A percentile compares a stretch with the other conserved stretches of the same genome.
Conservation (phyloP, 2,888 invertebrate species). For the Homarus gammarus region DNA sequence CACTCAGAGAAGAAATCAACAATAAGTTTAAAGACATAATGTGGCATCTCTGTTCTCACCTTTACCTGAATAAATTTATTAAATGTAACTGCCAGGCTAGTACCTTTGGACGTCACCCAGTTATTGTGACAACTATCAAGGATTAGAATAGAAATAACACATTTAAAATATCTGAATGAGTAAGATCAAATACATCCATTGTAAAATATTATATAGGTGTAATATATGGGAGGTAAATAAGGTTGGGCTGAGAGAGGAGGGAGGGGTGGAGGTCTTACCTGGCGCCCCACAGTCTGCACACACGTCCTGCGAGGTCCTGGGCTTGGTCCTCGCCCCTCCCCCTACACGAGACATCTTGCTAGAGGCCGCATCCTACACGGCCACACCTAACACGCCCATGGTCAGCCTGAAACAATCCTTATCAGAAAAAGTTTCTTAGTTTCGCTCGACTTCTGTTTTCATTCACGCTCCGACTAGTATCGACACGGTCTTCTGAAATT, state of each 20-base stretch:
- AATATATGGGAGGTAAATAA: not conserved
- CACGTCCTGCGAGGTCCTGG: slow-evolving; percentile 70
- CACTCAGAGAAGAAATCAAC: no score
- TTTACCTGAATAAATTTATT: no score
- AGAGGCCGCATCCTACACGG: slow-evolving; percentile 53
- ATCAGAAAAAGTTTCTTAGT: not conserved
- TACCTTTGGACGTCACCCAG: no score
- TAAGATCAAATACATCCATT: not conserved
- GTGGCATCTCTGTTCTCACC: no score
- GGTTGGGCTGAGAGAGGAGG: slow-evolving; percentile 4
- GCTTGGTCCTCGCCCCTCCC: slow-evolving; percentile 71
- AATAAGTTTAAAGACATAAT: no score
- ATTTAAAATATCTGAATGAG: not conserved
- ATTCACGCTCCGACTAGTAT: not conserved
- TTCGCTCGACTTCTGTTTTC: not conserved
- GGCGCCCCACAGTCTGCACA: slow-evolving; percentile 75
- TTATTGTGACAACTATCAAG: no score
- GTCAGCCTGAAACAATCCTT: not conserved
- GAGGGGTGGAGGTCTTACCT: slow-evolving; percentile 36
- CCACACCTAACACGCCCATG: not conserved
- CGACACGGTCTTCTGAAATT: not conserved
- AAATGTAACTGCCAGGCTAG: no score
- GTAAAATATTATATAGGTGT: not conserved
- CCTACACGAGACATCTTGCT: slow-evolving; percentile 72
- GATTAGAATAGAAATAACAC: no score